Evolutionary conservation across 2,113 vertebrate genomes (phyloP), one percentile per base, ranked within the genome.

Genomic region (Phoxinus phoxinus): DNA sequence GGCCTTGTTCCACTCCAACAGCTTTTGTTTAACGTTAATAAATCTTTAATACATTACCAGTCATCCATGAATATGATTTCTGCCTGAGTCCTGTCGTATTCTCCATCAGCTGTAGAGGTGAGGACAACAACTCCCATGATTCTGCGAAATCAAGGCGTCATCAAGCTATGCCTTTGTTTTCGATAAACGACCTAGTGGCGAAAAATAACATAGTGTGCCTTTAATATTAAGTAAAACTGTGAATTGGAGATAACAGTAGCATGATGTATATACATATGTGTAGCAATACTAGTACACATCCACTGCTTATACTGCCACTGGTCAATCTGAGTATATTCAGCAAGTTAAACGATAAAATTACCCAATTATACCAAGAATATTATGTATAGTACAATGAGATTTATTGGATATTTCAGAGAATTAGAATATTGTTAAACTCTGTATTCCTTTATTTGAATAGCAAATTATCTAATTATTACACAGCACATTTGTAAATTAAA

Each of bases 161-260:
- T n/a, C 35, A 35, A 35, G 35, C 35, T 35, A 35, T 35, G 35
- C 35, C 35, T 35, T 35, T 35, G 35, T 35, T 35, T 35, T 35
- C 4, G 6, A 35, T 35, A 35, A 35, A 35, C 35, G 35, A 37
- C 35, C 35, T 37, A 37, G 35, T 37, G 35, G 35, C 35, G 35
- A 37, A 37, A 35, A 37, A 6, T 37, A 5, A 37, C 35, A 37
- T 37, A 37, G 35, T 37, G 35, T 37, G 35, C 35, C 35, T 37
- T 37, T 37, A 37, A 85, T 53, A 19, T 89, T 35, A 84, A 69
- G 27, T 87, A 76, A 87, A 87, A 87, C 84, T 89, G 81, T 87
- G 86, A 89, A 84, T 73, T 35, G 19, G 81, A 44, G 56, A 81
- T 75, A 71, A 81, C 48, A 84, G 84, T 89, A 87, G 86, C 88